Conservation (phyloP, 2,113 vertebrate genomes). For the Aldabrachelys gigantea region DNA sequence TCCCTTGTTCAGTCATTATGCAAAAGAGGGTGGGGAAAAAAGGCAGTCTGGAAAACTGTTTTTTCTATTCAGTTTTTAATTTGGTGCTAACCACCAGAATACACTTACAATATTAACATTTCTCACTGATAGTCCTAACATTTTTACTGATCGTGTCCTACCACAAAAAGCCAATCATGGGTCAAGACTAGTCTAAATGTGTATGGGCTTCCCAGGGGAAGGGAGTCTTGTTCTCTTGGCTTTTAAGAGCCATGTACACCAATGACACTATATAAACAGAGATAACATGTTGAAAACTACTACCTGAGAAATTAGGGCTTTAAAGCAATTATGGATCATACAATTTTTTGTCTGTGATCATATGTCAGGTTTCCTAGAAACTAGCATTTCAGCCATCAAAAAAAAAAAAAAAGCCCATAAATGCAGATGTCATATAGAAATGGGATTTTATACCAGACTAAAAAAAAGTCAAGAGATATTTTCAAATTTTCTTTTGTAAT, state of each 20-base stretch:
- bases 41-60: not conserved
- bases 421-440: not conserved
- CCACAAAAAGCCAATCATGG: rapidly evolving
- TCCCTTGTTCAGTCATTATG: not conserved
- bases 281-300: not conserved
- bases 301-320: not conserved
- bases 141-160: not conserved
- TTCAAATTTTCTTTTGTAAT: not conserved
- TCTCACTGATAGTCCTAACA: not conserved
- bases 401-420: not conserved
- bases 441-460: not conserved
- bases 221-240: not conserved
- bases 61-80: not conserved
- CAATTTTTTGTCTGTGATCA: not conserved
- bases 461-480: not conserved
- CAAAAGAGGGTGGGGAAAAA: not conserved
- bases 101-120: not conserved
- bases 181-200: not conserved
- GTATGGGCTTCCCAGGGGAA: not conserved
- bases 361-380: conserved; percentile 16
- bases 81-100: not conserved
- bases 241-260: not conserved
- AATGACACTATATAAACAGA: not conserved
- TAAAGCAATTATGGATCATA: not conserved
- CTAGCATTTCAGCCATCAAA: not conserved